These are phyloP conservation scores for Sphenopsis melanotis DNA, from an alignment of 2,797 vertebrate genomes.

Conservation along the genomic window DNA sequence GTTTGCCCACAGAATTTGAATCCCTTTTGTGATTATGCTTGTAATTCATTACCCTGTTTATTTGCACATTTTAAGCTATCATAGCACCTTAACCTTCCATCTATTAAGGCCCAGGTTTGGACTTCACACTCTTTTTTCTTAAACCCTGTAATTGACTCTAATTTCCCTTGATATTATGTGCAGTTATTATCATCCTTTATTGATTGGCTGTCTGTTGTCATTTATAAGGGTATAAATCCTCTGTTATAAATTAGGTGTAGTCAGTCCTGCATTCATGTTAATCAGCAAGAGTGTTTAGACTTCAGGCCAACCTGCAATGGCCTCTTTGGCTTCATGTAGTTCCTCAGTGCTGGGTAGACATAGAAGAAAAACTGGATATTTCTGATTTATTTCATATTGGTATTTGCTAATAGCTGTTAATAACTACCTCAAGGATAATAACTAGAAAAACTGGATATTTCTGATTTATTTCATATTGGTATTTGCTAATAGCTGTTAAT, in stretches of 20 bases:
- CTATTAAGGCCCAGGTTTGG: conserved; percentile 35
- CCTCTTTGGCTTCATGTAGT: background rate
- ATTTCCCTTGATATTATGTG: conserved; percentile 68
- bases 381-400: background rate
- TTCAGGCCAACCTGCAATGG: background rate
- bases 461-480: background rate
- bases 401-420: conserved; percentile 12
- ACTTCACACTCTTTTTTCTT: conserved; percentile 45
- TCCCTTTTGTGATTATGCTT: background rate
- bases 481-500: conserved; percentile 17
- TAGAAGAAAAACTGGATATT: background rate
- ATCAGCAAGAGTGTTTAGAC: conserved; percentile 26
- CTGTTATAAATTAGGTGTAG: conserved; percentile 51
- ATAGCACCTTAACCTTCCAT: conserved; percentile 49
- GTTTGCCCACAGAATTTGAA: background rate
- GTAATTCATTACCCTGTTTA: conserved; percentile 49
- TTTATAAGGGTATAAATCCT: conserved; percentile 67
- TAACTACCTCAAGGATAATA: background rate
- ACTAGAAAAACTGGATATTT: no score
- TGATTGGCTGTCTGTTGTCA: conserved; percentile 66
- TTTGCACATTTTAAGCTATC: conserved; percentile 45
- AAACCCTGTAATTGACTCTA: conserved; percentile 55
- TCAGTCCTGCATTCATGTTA: conserved; percentile 29
- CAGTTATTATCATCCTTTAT: conserved; percentile 69
- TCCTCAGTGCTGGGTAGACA: background rate